Conservation (phyloP, 2,113 vertebrate species). For the Apaloderma vittatum region DNA sequence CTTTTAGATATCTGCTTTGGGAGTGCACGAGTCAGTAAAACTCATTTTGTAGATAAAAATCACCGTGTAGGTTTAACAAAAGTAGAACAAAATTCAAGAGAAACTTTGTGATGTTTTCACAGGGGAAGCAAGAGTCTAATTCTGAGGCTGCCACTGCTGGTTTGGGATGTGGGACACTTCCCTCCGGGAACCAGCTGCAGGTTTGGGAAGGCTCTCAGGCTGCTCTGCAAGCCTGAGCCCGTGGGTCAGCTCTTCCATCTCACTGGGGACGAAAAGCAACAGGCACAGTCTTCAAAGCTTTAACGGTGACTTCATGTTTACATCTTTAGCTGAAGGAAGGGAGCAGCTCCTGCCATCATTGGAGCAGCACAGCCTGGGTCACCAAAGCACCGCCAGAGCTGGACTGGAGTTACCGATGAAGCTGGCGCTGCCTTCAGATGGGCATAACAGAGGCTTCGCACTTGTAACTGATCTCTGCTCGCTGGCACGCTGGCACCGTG, state of each 20-base stretch:
- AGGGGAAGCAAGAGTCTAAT: constrained; percentile 13
- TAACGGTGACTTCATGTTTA: rapidly evolving
- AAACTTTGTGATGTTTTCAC: not conserved
- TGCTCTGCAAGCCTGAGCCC: not conserved
- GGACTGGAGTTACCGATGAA: rapidly evolving
- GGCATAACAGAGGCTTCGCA: rapidly evolving
- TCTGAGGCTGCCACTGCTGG: constrained; percentile 23
- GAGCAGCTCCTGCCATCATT: rapidly evolving
- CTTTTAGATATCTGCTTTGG: not conserved
- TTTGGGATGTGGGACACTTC: constrained; percentile 48
- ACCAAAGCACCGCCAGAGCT: rapidly evolving
- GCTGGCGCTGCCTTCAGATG: rapidly evolving
- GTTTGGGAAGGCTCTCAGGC: not conserved
- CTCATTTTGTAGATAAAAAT: not conserved
- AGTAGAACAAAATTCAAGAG: constrained; percentile 34
- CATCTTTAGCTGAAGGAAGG: not conserved
- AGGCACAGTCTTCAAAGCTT: not conserved
- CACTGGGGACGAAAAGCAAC: not conserved
- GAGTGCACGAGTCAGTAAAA: not conserved
- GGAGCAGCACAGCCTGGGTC: rapidly evolving
- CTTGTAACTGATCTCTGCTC: not conserved
- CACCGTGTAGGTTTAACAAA: not conserved
- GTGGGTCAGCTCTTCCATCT: not conserved
- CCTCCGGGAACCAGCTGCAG: not conserved
- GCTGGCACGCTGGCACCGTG: rapidly evolving